These are phyloP conservation scores for Nesoenas mayeri DNA, from an alignment of 2,113 vertebrate species.

Conservation along the genomic window DNA sequence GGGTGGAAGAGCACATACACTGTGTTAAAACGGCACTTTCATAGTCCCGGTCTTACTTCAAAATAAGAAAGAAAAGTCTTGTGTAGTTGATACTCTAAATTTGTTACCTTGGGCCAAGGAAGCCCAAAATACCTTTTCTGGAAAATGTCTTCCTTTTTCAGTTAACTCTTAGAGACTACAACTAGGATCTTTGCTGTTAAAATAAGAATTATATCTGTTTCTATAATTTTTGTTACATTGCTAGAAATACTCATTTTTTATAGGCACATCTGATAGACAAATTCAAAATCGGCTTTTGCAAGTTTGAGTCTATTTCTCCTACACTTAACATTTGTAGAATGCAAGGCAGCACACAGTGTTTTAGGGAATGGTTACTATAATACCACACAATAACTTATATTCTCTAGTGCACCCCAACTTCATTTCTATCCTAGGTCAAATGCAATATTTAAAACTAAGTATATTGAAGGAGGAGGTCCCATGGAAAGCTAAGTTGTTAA, in stretches of 20 bases:
- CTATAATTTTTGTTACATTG: not conserved
- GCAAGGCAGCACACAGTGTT: not conserved
- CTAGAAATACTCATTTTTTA: not conserved
- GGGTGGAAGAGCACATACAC: not conserved
- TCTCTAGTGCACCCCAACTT: not conserved
- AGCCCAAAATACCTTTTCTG: not conserved
- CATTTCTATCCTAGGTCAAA: not conserved
- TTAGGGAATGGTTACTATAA: not conserved
- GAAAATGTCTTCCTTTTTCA: not conserved
- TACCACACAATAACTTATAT: not conserved
- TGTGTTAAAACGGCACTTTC: not conserved
- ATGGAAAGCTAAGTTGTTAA: not conserved
- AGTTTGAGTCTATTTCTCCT: not conserved
- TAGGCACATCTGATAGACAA: not conserved
- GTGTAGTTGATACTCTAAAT: not conserved
- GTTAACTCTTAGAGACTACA: not conserved
- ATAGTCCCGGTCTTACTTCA: not conserved
- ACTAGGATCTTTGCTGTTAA: not conserved
- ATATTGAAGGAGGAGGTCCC: not conserved
- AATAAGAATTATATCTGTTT: not conserved
- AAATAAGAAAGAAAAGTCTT: not conserved
- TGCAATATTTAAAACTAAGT: not conserved
- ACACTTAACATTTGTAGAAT: not conserved
- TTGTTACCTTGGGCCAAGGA: not conserved
- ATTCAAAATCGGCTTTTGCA: not conserved